Conservation (phyloP, 1,140 invertebrate genomes). For the Hyles vespertilio region DNA sequence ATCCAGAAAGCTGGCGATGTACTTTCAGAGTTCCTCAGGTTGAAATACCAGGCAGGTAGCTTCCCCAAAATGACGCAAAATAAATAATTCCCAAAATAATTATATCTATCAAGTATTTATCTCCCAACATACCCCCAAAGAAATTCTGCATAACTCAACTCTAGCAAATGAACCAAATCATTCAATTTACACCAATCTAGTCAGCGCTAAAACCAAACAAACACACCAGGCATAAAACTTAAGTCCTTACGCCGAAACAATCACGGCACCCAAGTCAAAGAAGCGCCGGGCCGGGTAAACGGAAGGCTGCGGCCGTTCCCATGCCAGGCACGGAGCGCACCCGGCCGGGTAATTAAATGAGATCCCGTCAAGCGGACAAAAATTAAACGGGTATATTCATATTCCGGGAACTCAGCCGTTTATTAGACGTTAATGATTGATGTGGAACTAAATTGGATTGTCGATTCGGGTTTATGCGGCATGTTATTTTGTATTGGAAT, state of each 20-base stretch:
- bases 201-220: neutral
- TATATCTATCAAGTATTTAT: no score
- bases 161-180: neutral
- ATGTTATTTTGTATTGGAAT: no score
- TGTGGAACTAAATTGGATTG: no score
- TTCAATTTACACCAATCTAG: no score
- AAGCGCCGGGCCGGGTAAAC: constrained; percentile 9
- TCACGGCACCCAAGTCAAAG: constrained; percentile 18
- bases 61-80: no score
- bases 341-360: constrained; percentile 21
- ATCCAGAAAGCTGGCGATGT: no score
- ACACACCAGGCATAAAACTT: neutral
- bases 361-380: constrained; percentile 18
- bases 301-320: constrained; percentile 15
- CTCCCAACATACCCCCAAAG: no score
- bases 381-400: constrained; percentile 24
- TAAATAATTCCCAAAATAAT: no score
- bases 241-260: constrained; percentile 11
- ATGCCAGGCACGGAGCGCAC: constrained; percentile 14
- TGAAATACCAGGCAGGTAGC: no score
- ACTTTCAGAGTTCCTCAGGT: no score
- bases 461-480: no score
- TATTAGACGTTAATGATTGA: no score
- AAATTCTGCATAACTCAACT: neutral
- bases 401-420: constrained; percentile 8